phyloP scores from a whole-genome alignment of 2,888 invertebrate genomes.

The Chydorus sphaericus region DNA sequence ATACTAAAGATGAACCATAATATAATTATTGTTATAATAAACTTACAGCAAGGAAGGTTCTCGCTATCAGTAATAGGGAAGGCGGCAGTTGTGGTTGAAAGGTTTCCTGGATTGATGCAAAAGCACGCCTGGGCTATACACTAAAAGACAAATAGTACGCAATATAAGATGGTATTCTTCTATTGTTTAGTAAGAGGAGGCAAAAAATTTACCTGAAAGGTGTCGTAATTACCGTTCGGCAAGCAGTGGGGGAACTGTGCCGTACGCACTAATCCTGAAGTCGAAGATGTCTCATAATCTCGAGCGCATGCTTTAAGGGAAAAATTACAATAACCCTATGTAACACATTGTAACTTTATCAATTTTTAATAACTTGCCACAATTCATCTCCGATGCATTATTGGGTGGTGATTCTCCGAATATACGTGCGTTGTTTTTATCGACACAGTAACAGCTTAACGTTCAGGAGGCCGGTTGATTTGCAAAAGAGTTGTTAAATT shows the following conservation, averaged over 20 bases:
- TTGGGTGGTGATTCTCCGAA: neutral
- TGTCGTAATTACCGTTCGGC: neutral
- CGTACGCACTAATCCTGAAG: neutral
- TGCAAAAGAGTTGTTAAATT: too few species aligned
- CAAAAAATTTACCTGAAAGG: too few species aligned
- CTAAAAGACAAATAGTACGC: too few species aligned
- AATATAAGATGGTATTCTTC: too few species aligned
- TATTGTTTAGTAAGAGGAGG: too few species aligned
- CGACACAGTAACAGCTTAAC: neutral
- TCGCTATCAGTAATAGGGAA: neutral
- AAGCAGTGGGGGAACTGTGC: neutral
- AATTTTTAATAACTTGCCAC: neutral
- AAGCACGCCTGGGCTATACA: neutral
- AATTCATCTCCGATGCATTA: neutral
- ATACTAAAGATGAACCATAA: too few species aligned
- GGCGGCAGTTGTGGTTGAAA: neutral
- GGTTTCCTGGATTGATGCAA: neutral
- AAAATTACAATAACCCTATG: too few species aligned
- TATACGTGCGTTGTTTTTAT: neutral
- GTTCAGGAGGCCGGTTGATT: too few species aligned
- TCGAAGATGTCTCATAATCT: neutral
- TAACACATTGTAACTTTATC: neutral
- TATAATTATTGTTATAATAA: neutral
- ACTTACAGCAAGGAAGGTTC: neutral
- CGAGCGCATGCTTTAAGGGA: neutral